These are phyloP conservation scores for Coracias cyanogaster DNA, from an alignment of 2,797 vertebrate species.

Conservation along the genomic window DNA sequence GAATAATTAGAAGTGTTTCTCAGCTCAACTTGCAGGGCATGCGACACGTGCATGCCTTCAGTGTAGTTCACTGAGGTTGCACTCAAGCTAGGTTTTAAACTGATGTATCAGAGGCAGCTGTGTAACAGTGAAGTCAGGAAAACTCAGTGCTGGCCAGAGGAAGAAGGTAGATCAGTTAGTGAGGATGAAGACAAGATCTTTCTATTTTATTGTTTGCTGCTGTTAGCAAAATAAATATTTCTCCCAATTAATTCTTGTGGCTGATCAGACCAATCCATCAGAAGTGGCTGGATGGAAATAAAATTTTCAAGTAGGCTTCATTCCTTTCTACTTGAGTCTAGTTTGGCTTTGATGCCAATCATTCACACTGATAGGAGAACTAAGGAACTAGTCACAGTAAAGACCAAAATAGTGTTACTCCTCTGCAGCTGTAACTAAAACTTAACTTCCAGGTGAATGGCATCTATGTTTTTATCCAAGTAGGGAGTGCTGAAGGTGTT, in stretches of 20 bases:
- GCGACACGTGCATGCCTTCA: background rate
- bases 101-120: background rate
- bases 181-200: background rate
- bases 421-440: background rate
- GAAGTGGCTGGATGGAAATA: background rate
- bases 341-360: background rate
- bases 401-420: background rate
- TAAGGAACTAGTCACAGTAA: background rate
- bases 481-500: background rate
- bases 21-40: background rate
- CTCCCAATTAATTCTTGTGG: background rate
- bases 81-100: background rate
- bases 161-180: background rate
- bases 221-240: background rate
- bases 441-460: background rate
- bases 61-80: background rate
- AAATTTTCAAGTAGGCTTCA: background rate
- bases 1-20: background rate
- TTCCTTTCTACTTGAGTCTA: background rate
- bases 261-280: background rate
- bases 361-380: fast-evolving
- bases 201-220: background rate
- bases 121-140: background rate
- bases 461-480: background rate
- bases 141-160: background rate